Percentiles rank a stretch among this genome's conserved stretches.
These are phyloP conservation scores for Apantesis nais DNA, from an alignment of 2,888 invertebrate genomes.

Conservation along the genomic window DNA sequence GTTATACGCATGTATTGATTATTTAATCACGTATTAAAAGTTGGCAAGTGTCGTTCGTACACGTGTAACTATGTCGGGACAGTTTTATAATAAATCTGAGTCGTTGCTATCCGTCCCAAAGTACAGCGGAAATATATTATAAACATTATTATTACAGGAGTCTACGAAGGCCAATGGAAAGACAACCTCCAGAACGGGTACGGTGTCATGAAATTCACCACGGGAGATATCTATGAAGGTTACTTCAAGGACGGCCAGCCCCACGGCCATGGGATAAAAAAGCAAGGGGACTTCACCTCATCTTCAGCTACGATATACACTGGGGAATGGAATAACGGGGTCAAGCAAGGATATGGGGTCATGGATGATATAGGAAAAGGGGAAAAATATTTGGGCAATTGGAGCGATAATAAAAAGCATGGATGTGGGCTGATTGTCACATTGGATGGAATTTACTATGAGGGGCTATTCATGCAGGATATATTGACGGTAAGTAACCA, in stretches of 20 bases:
- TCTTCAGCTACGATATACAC: slow-evolving; percentile 92
- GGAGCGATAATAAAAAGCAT: slow-evolving; percentile 93
- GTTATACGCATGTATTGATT: neutral
- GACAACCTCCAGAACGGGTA: slow-evolving; percentile 94
- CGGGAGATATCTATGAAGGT: slow-evolving; percentile 94
- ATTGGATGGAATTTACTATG: slow-evolving; percentile 95
- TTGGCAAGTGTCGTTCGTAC: neutral
- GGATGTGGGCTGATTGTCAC: slow-evolving; percentile 95
- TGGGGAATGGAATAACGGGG: slow-evolving; percentile 94
- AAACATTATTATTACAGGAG: slow-evolving; percentile 67
- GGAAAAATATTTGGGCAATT: slow-evolving; percentile 96
- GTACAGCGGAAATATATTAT: neutral
- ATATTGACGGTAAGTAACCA: slow-evolving; percentile 87
- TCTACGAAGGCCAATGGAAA: slow-evolving; percentile 93
- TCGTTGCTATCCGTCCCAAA: neutral
- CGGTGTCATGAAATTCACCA: slow-evolving; percentile 90
- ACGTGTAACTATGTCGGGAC: neutral
- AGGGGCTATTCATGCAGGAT: slow-evolving; percentile 93
- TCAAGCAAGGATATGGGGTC: slow-evolving; percentile 94
- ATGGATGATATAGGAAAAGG: slow-evolving; percentile 94
- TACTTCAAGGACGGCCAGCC: slow-evolving; percentile 93
- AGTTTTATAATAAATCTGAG: neutral
- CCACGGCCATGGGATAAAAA: slow-evolving; percentile 94
- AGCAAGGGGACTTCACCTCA: slow-evolving; percentile 91
- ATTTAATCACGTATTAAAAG: neutral